Conservation (phyloP, 1,140 invertebrate species). For the Ceratosolen fusciceps region DNA sequence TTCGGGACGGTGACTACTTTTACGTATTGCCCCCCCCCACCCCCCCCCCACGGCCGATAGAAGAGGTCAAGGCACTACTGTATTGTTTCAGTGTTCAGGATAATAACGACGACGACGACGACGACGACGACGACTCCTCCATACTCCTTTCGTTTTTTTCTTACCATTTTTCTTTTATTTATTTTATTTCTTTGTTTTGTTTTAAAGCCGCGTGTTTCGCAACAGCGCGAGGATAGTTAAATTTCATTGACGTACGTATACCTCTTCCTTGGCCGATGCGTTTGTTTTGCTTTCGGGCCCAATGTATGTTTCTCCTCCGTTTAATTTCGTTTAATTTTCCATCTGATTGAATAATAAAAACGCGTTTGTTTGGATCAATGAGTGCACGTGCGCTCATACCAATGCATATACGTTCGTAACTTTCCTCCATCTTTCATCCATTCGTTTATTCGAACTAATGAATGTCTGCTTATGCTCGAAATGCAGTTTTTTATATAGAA, state of each 20-base stretch:
- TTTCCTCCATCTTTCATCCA: neutral
- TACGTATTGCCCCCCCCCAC: neutral
- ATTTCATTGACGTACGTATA: neutral
- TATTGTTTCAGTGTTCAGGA: too few species aligned
- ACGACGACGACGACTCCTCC: too few species aligned
- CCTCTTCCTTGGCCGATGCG: neutral
- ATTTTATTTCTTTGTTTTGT: neutral
- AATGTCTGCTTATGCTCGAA: neutral
- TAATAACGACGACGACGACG: too few species aligned
- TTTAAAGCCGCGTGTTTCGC: neutral
- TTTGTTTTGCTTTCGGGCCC: neutral
- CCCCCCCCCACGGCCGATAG: neutral
- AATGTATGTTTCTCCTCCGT: too few species aligned
- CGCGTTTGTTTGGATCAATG: neutral
- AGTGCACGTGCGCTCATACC: neutral
- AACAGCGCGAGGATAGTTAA: neutral
- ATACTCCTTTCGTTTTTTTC: too few species aligned
- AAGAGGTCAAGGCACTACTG: constrained; percentile 13
- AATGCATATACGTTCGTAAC: neutral
- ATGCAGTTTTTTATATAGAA: neutral
- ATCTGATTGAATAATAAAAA: neutral
- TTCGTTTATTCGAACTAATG: neutral
- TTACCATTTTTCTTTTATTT: too few species aligned
- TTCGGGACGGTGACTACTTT: constrained; percentile 15
- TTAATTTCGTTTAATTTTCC: neutral